Percentiles rank a stretch among this genome's conserved stretches.
These are phyloP conservation scores for Apotomis betuletana DNA, from an alignment of 2,888 invertebrate species.

Conservation along the genomic window DNA sequence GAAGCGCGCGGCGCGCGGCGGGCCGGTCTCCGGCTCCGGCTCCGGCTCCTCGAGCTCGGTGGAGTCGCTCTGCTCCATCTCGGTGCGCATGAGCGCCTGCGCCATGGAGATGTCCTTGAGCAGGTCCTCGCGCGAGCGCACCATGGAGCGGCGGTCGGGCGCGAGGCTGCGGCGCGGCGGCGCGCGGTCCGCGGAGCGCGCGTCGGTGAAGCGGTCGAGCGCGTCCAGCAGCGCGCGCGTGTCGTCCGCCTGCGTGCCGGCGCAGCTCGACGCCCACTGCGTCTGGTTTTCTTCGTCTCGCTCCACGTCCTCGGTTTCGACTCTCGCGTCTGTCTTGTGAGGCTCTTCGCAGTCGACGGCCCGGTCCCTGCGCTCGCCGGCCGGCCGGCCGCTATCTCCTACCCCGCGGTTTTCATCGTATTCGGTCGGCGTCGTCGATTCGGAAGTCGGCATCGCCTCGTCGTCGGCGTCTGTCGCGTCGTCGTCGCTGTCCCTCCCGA, in stretches of 20 bases:
- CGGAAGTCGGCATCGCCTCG: too few relatives aligned
- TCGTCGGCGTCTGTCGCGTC: too few relatives aligned
- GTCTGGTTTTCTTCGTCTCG: background rate
- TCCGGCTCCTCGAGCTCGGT: background rate
- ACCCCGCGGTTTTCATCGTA: too few relatives aligned
- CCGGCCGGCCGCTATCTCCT: too few relatives aligned
- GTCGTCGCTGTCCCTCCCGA: too few relatives aligned
- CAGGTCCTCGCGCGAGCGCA: conserved; percentile 63
- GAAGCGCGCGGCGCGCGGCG: conserved; percentile 51
- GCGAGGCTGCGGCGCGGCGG: conserved; percentile 52
- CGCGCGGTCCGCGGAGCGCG: too few relatives aligned
- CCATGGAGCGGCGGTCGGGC: conserved; percentile 58
- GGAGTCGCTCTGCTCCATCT: conserved; percentile 39
- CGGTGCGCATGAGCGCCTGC: conserved; percentile 60
- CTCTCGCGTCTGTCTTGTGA: background rate
- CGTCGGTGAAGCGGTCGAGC: conserved; percentile 65
- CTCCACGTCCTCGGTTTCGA: background rate
- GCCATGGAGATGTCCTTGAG: conserved; percentile 68
- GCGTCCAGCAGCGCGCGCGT: conserved; percentile 68
- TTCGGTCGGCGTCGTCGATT: too few relatives aligned
- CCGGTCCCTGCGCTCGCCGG: too few relatives aligned
- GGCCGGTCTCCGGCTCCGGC: conserved; percentile 1
- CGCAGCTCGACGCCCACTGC: background rate
- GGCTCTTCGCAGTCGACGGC: too few relatives aligned
- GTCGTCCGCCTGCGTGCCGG: conserved; percentile 53